These are phyloP conservation scores for Drosophila sordidula DNA, from an alignment of 2,888 invertebrate species.

Conservation along the genomic window DNA sequence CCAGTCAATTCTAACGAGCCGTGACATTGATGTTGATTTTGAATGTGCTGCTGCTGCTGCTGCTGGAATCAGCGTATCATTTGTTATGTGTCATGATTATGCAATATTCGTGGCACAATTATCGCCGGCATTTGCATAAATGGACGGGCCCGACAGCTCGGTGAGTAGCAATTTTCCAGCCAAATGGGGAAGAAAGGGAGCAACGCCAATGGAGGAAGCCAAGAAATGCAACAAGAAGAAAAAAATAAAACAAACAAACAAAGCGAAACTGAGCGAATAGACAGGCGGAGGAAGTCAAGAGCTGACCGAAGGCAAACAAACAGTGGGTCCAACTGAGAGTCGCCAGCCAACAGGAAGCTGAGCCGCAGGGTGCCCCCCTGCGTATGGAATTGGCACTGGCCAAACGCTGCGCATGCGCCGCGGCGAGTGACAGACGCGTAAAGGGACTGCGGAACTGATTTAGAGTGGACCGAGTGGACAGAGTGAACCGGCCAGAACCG, in stretches of 20 bases:
- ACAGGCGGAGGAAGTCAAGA: slow-evolving; percentile 33
- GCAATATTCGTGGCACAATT: slow-evolving; percentile 77
- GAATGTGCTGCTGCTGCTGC: slow-evolving; percentile 31
- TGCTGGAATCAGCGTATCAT: slow-evolving; percentile 54
- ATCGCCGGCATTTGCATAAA: slow-evolving; percentile 70
- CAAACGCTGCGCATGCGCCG: slow-evolving; percentile 65
- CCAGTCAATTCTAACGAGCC: slow-evolving; percentile 29
- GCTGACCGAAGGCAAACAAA: slow-evolving; percentile 31
- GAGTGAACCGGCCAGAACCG: slow-evolving; percentile 49
- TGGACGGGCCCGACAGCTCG: slow-evolving; percentile 45
- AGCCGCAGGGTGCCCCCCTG: slow-evolving; percentile 34
- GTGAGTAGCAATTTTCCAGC: slow-evolving; percentile 68
- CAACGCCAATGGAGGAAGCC: slow-evolving; percentile 25
- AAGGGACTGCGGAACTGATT: slow-evolving; percentile 47
- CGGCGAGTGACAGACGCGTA: slow-evolving; percentile 49
- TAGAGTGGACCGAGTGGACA: slow-evolving; percentile 32
- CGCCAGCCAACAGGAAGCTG: slow-evolving; percentile 64
- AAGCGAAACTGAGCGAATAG: neutral
- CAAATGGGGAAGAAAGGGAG: slow-evolving; percentile 25
- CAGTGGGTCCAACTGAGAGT: slow-evolving; percentile 23
- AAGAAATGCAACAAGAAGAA: slow-evolving; percentile 24
- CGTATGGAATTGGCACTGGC: slow-evolving; percentile 32
- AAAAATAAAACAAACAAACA: slow-evolving; percentile 20
- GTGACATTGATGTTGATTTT: slow-evolving; percentile 57
- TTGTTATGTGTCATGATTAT: slow-evolving; percentile 68